Evolutionary conservation across 2,797 vertebrate genomes (phyloP), one percentile per base, ranked within the genome.

Genomic region (Gallinago nigripennis): DNA sequence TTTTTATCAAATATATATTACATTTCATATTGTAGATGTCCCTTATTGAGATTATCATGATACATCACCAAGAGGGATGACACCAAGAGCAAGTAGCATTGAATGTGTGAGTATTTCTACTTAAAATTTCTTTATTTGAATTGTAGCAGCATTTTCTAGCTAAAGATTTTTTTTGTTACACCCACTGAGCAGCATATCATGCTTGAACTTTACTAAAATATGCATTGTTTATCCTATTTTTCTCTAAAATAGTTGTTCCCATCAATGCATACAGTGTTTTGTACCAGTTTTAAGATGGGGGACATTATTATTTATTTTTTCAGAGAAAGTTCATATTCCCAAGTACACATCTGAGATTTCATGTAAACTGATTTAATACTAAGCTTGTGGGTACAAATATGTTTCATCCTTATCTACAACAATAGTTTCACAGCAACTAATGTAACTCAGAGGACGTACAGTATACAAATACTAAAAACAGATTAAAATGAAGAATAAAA

Each of bases 351-450:
- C 70, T 84, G 18, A 70, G 24, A 77, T 66, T 78, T 84, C 25
- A 65, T 5, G 4, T 21, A 66, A 86, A 79, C 8, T 58, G 46
- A 51, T 84, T 66, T 88, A 84, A 43, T 82, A 60, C 21, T 90
- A 19, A 57, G 19, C 8, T 81, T 91, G n/a, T 66, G 21, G n/a
- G 51, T 46, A 65, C 7, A 31, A 31, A 50, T 65, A n/a, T 45
- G 12, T 51, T 89, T 89, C 31, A 56, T 77, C 35, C n/a, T 72
- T 80, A 72, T 53, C 48, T 82, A 33, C 50, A 90, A 76, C 4
- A 11, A 51, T 63, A 41, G 39, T 93, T 90, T 84, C 83, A 61
- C 79, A 93, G 70, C n/a, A 93, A 92, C 70, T 77, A 80, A 83
- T 53, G 20, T 58, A 90, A 79, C 11, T 86, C 58, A 70, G 65